Conservation (phyloP, 2,113 vertebrate genomes). For the Arvicanthis niloticus region DNA sequence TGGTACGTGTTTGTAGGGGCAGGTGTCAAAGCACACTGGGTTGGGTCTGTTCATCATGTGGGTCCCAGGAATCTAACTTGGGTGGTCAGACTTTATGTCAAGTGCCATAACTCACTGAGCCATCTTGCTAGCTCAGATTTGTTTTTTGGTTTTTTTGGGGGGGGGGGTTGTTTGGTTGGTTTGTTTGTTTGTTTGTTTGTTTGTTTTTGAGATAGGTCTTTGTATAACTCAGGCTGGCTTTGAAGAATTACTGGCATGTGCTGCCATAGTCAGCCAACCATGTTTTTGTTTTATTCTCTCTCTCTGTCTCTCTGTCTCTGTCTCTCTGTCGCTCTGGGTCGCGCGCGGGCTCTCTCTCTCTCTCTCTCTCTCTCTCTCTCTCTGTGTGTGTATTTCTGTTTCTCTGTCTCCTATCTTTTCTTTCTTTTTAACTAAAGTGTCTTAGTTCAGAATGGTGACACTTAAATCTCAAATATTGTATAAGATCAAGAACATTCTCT, state of each 20-base stretch:
- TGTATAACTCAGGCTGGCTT: background rate
- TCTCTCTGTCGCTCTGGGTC: too few relatives aligned
- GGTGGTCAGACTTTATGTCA: background rate
- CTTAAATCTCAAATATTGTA: background rate
- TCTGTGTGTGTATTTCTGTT: too few relatives aligned
- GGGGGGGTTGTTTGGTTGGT: too few relatives aligned
- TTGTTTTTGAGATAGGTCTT: background rate
- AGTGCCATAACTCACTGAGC: background rate
- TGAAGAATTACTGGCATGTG: background rate
- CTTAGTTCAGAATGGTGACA: background rate
- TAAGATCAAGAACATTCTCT: conserved; percentile 15
- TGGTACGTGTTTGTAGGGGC: background rate
- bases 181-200: too few relatives aligned
- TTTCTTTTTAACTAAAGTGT: background rate
- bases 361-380: background rate
- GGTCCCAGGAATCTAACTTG: background rate
- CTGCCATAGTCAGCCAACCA: background rate
- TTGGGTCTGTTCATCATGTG: background rate
- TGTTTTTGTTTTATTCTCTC: background rate
- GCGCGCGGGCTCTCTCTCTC: too few relatives aligned
- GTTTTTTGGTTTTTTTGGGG: background rate
- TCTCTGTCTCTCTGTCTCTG: too few relatives aligned
- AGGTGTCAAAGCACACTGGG: background rate
- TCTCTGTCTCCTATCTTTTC: background rate
- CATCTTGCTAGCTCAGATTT: background rate